A percentile compares a stretch with the other conserved stretches of the same genome.
These are phyloP conservation scores for Psittacula cyanocephala DNA, from an alignment of 2,113 vertebrate species.

Conservation along the genomic window DNA sequence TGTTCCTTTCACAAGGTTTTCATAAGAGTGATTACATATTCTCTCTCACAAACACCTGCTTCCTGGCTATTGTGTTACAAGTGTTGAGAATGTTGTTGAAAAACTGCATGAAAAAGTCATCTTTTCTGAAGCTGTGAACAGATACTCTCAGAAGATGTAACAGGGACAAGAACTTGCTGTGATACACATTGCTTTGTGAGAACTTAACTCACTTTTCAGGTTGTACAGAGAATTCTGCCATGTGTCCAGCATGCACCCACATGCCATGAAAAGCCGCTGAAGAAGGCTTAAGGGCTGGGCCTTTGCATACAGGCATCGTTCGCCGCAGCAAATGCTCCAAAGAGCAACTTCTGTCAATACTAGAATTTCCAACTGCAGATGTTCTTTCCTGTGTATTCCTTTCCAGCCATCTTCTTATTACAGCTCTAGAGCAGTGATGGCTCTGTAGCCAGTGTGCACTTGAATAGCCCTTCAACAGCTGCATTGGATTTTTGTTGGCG, in stretches of 20 bases:
- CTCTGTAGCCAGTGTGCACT: not conserved
- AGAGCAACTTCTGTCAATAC: not conserved
- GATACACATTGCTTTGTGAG: not conserved
- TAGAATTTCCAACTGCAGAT: not conserved
- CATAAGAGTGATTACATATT: not conserved
- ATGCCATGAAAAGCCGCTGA: not conserved
- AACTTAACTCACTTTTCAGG: not conserved
- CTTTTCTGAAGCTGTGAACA: not conserved
- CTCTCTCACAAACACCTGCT: not conserved
- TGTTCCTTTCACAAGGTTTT: not conserved
- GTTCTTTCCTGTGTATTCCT: not conserved
- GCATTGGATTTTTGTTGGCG: not conserved
- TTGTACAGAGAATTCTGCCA: not conserved
- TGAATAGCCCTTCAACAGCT: not conserved
- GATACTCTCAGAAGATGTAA: not conserved
- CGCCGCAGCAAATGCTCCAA: not conserved
- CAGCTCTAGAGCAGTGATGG: not conserved
- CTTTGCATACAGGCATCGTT: not conserved
- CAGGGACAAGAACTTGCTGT: not conserved
- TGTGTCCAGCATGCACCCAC: not conserved
- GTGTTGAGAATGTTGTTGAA: not conserved
- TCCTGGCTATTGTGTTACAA: not conserved
- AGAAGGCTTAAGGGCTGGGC: not conserved
- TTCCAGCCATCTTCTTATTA: not conserved
- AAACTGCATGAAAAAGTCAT: not conserved